A percentile compares a stretch with the other conserved stretches of the same genome.
phyloP scores from a whole-genome alignment of 2,888 invertebrate genomes.

The Leuctra nigra region DNA sequence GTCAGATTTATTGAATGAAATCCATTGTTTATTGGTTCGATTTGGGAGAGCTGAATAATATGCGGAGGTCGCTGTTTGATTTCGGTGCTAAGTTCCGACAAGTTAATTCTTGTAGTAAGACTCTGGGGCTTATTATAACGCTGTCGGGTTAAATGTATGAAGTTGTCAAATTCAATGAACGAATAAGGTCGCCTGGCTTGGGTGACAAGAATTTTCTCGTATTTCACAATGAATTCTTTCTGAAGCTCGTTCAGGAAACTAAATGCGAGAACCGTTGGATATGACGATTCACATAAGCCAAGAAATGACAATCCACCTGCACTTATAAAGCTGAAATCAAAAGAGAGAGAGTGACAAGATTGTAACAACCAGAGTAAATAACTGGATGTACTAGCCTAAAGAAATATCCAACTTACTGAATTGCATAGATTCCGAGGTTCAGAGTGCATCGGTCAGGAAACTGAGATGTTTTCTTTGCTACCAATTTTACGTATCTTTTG shows the following conservation, averaged over 20 bases:
- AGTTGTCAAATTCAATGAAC: constrained; percentile 41
- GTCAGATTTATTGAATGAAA: constrained; percentile 30
- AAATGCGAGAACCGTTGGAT: constrained; percentile 41
- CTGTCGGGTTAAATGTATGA: constrained; percentile 35
- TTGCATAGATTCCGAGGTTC: constrained; percentile 35
- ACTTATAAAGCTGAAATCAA: constrained; percentile 36
- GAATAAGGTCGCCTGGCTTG: constrained; percentile 40
- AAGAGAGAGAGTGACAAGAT: too few relatives aligned
- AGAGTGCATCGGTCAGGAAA: constrained; percentile 40
- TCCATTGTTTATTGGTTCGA: constrained; percentile 33
- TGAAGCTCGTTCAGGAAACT: constrained; percentile 42
- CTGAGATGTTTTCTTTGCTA: constrained; percentile 36
- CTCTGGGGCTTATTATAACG: constrained; percentile 36
- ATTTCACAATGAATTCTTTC: constrained; percentile 40
- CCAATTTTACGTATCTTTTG: constrained; percentile 36
- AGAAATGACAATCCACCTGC: constrained; percentile 38
- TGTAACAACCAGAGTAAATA: too few relatives aligned
- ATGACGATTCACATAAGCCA: constrained; percentile 39
- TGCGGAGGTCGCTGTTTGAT: constrained; percentile 34
- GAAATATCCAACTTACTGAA: constrained; percentile 37
- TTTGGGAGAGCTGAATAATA: constrained; percentile 31
- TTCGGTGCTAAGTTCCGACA: constrained; percentile 34
- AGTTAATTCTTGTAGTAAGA: constrained; percentile 34
- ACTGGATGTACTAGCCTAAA: not conserved
- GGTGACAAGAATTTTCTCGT: constrained; percentile 37